These are phyloP conservation scores for Prionace glauca DNA, from an alignment of 2,797 vertebrate genomes.

Conservation along the genomic window DNA sequence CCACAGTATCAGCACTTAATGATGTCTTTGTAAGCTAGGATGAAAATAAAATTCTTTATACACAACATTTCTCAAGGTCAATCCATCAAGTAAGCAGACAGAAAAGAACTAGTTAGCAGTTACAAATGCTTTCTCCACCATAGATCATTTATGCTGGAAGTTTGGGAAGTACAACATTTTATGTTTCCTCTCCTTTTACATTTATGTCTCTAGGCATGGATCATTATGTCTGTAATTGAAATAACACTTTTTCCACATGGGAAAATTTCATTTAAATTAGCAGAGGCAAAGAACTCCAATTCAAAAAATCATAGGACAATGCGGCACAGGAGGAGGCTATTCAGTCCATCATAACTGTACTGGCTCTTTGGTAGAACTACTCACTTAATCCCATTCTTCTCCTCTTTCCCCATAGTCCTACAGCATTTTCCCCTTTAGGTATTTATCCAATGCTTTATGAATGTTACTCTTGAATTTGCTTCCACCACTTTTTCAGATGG, in stretches of 20 bases:
- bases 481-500: not conserved
- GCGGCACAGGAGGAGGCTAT: not conserved
- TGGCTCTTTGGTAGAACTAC: not conserved
- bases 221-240: not conserved
- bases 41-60: conserved; percentile 7
- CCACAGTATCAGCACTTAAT: conserved; percentile 26
- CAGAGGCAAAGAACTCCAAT: not conserved
- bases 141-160: not conserved
- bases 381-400: not conserved
- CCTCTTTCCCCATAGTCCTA: not conserved
- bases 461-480: not conserved
- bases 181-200: not conserved
- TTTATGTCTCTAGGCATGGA: not conserved
- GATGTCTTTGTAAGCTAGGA: not conserved
- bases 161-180: not conserved
- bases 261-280: not conserved
- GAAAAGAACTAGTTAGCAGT: not conserved
- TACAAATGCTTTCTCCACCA: not conserved
- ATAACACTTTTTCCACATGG: not conserved
- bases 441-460: not conserved
- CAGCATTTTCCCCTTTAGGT: not conserved
- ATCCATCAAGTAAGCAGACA: not conserved
- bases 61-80: conserved; percentile 24
- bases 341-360: not conserved
- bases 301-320: not conserved